Evolutionary conservation across 2,888 invertebrate genomes (phyloP).

Genomic region (Dasypogon diadema): DNA sequence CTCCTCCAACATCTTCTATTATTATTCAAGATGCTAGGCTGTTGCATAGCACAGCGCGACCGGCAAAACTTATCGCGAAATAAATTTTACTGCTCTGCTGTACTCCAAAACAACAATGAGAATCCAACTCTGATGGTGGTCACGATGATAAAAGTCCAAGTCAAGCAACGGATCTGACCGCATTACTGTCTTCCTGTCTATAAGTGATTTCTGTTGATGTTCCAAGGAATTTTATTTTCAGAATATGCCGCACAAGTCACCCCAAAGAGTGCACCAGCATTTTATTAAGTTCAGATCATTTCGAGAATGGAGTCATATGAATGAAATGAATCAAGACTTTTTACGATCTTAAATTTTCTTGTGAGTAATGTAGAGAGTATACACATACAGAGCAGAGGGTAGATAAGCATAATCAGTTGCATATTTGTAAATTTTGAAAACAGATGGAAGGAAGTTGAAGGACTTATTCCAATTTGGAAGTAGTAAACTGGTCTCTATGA

Average conservation of each 20-base stretch:
- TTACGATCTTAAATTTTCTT: not conserved
- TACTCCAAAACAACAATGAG: slow-evolving; percentile 11
- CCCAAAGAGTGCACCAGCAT: not conserved
- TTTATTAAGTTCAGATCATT: too few species aligned
- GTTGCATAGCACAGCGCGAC: not conserved
- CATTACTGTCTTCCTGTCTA: slow-evolving; percentile 51
- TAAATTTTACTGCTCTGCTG: not conserved
- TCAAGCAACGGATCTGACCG: slow-evolving; percentile 54
- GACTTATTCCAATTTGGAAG: too few species aligned
- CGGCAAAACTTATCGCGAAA: not conserved
- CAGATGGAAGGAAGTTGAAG: too few species aligned
- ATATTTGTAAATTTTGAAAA: too few species aligned
- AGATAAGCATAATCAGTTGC: too few species aligned
- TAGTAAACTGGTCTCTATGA: too few species aligned
- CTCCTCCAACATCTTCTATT: not conserved
- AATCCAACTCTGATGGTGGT: slow-evolving; percentile 41
- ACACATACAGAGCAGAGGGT: too few species aligned
- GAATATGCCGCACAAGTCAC: not conserved
- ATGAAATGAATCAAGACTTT: not conserved
- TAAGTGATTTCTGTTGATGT: slow-evolving; percentile 31
- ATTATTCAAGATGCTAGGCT: not conserved
- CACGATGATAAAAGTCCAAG: slow-evolving; percentile 43
- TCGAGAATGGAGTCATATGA: not conserved
- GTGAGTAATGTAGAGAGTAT: too few species aligned
- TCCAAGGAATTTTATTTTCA: slow-evolving; percentile 36